Percentiles rank a stretch among this genome's conserved stretches.
phyloP scores from a whole-genome alignment of 1,140 invertebrate genomes.

The Scaptomyza montana region DNA sequence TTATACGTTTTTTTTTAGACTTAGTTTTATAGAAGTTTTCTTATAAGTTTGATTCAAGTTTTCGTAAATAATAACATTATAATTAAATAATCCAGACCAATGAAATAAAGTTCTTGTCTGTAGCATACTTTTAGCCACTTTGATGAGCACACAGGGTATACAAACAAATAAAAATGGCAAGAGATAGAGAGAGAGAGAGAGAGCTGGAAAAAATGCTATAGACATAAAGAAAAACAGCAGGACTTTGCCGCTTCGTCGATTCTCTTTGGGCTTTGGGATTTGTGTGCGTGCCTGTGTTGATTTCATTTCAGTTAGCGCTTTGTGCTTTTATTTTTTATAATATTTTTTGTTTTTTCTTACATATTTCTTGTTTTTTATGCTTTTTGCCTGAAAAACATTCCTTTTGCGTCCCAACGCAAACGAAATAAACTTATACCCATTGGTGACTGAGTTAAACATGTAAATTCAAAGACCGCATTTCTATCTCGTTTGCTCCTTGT shows the following conservation, averaged over 20 bases:
- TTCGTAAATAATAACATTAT: too few species aligned
- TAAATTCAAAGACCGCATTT: conserved; percentile 24
- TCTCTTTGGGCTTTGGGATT: conserved; percentile 18
- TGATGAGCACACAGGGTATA: not conserved
- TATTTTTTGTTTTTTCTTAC: not conserved
- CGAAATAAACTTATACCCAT: conserved; percentile 67
- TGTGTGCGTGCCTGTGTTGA: conserved; percentile 47
- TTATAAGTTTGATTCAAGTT: too few species aligned
- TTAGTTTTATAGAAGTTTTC: too few species aligned
- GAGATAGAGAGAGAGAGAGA: not conserved
- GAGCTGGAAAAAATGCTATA: conserved; percentile 9
- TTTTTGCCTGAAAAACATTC: conserved; percentile 21
- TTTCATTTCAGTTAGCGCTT: conserved; percentile 64
- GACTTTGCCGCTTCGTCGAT: conserved; percentile 19
- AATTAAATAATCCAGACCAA: too few species aligned
- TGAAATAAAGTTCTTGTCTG: too few species aligned
- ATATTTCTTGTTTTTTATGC: conserved; percentile 12
- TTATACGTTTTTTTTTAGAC: too few species aligned
- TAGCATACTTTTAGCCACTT: not conserved
- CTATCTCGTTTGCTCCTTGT: not conserved
- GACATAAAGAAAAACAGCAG: conserved; percentile 24
- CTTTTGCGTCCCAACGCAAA: conserved; percentile 45
- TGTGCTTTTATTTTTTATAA: conserved; percentile 14
- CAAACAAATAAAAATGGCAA: conserved; percentile 1
- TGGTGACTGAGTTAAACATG: conserved; percentile 40